Base-by-base conservation (phyloP, 2,888 invertebrate species). In the Dryococelus australis region DNA sequence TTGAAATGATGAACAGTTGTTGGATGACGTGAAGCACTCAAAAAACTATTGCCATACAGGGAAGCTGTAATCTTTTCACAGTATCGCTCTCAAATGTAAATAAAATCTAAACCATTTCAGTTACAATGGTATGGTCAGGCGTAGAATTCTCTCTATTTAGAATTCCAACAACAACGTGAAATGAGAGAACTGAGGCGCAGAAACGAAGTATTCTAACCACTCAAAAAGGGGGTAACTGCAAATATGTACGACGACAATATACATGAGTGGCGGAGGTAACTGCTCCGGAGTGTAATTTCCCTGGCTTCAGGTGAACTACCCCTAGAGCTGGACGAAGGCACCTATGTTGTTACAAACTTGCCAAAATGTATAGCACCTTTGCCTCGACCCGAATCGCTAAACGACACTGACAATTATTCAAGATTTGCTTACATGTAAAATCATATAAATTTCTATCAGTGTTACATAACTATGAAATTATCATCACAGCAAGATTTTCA, bases 21-120 rank as follows among this genome's bases (percentile, higher is more conserved):
- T 85, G 16, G 35, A 85, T 27, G 65, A 85, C 28, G 53, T 85
- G 65, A 24, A 53, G 78, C 86, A 85, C 86, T 65, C 28, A 1
- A 65, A 78, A 53, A 85, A 85, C 78, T 85, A 65, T 78, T 85
- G 86, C 20, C 65, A 47, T 8, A n/a, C 86, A n/a, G 53, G 86
- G 35, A 85, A 53, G 1, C 43, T 83, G 16, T 5, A 83, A 83
- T 83, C 83, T 16, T 28, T 83, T 43, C 83, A 47, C 47, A 83
- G 83, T 43, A 16, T 83, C 24, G 83, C 83, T 16, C 35, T 83
- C 8, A 28, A 83, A 83, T 83, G 28, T 83, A 83, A 83, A 35
- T 26, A 10, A 16, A 28, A 4, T 5, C 47, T 3, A 47, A 47
- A 83, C 20, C 83, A 83, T 43, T 83, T 28, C 83, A 83, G 43